A percentile compares a stretch with the other conserved stretches of the same genome.
Conservation (phyloP, 2,888 invertebrate species). For the Erebia palarica region DNA sequence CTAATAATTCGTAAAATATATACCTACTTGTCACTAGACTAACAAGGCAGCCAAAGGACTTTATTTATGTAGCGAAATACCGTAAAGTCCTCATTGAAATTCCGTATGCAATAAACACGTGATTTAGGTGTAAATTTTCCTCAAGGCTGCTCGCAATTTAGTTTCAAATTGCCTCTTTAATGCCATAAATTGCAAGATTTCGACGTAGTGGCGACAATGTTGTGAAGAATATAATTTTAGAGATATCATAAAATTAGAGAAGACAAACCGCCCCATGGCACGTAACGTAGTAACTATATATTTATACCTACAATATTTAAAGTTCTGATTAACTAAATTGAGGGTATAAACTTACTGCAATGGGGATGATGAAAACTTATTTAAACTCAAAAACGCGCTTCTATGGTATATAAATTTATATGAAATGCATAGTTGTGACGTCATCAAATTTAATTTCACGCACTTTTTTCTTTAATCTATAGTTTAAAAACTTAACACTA, state of each 20-base stretch:
- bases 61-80: conserved; percentile 59
- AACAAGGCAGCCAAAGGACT: conserved; percentile 40
- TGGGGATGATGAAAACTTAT: too few relatives aligned
- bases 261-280: not conserved
- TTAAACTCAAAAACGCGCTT: too few relatives aligned
- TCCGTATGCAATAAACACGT: conserved; percentile 47
- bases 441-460: too few relatives aligned
- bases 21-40: too few relatives aligned
- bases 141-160: conserved; percentile 40
- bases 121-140: conserved; percentile 48
- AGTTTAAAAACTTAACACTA: not conserved
- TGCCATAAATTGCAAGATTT: conserved; percentile 27
- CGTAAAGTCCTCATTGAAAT: conserved; percentile 52
- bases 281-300: too few relatives aligned
- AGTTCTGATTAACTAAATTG: too few relatives aligned
- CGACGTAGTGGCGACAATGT: conserved; percentile 20
- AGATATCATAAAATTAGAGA: not conserved
- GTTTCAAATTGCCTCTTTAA: conserved; percentile 37
- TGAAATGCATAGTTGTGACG: too few relatives aligned
- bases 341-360: too few relatives aligned
- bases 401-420: too few relatives aligned
- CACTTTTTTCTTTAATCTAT: too few relatives aligned
- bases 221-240: not conserved
- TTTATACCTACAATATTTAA: too few relatives aligned
- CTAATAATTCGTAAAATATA: too few relatives aligned